Evolutionary conservation across 2,888 invertebrate species (phyloP).

Genomic region (Cremastinae sp.): DNA sequence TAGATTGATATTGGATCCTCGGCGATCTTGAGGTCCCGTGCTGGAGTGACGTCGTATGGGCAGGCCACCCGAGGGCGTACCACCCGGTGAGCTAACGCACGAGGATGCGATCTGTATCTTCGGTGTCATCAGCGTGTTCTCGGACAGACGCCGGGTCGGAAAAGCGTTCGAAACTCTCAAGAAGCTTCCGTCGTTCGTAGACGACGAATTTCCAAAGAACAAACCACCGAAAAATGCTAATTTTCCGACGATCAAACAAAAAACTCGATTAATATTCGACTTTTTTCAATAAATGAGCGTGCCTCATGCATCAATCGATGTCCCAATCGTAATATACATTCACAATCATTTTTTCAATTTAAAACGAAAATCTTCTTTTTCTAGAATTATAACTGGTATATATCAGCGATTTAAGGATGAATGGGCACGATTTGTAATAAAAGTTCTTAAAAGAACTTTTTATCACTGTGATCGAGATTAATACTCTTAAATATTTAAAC

Average conservation of each 20-base stretch:
- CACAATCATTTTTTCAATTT: not conserved
- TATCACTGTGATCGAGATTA: too few relatives aligned
- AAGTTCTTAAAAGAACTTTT: too few relatives aligned
- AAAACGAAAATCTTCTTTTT: not conserved
- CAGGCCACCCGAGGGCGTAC: constrained; percentile 87
- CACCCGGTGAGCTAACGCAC: constrained; percentile 90
- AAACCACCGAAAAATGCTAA: constrained; percentile 87
- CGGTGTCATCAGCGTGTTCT: constrained; percentile 95
- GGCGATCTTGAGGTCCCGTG: constrained; percentile 94
- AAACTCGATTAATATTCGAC: not conserved
- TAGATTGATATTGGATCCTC: constrained; percentile 91
- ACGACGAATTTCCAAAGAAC: constrained; percentile 92
- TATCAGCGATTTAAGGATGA: too few relatives aligned
- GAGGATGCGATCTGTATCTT: constrained; percentile 94
- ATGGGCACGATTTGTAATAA: too few relatives aligned
- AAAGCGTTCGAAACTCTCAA: constrained; percentile 89
- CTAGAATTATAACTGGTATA: too few relatives aligned
- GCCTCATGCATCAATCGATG: not conserved
- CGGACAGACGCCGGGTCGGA: constrained; percentile 93
- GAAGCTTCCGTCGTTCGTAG: constrained; percentile 89
- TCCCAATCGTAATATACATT: not conserved
- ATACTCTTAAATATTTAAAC: too few relatives aligned
- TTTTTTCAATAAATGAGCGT: not conserved
- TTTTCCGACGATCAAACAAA: constrained; percentile 77
- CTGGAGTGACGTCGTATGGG: constrained; percentile 95